phyloP scores from a whole-genome alignment of 2,797 vertebrate species.

The Enoplosus armatus region DNA sequence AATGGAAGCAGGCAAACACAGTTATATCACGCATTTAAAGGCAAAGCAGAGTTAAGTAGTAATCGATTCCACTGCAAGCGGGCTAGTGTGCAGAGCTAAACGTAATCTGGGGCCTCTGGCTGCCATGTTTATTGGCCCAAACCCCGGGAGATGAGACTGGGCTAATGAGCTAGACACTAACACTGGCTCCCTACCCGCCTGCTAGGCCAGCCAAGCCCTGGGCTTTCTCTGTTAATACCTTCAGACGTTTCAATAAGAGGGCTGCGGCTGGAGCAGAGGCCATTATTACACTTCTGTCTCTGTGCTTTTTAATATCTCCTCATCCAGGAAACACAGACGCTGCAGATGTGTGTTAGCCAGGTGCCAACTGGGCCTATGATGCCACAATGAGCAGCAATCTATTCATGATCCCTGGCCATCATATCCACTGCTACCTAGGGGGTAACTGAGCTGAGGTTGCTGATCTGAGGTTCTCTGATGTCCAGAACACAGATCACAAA shows the following conservation, averaged over 20 bases:
- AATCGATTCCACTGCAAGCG: slow-evolving; percentile 81
- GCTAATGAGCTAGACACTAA: slow-evolving; percentile 83
- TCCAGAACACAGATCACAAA: slow-evolving; percentile 8
- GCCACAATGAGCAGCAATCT: slow-evolving; percentile 64
- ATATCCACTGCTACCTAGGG: slow-evolving; percentile 45
- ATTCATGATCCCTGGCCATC: slow-evolving; percentile 53
- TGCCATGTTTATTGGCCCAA: slow-evolving; percentile 90
- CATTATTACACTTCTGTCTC: slow-evolving; percentile 84
- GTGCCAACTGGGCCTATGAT: slow-evolving; percentile 50
- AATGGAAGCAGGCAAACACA: slow-evolving; percentile 41
- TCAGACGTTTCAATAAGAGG: slow-evolving; percentile 86
- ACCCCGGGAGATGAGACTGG: slow-evolving; percentile 83
- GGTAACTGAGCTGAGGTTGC: slow-evolving; percentile 8
- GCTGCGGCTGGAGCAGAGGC: slow-evolving; percentile 71
- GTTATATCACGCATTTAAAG: slow-evolving; percentile 50
- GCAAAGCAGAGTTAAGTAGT: slow-evolving; percentile 71
- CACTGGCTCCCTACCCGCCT: slow-evolving; percentile 70
- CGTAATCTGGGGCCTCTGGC: slow-evolving; percentile 89
- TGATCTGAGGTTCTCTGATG: slow-evolving; percentile 23
- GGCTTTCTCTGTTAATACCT: slow-evolving; percentile 87
- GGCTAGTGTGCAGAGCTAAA: slow-evolving; percentile 75
- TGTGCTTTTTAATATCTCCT: slow-evolving; percentile 84
- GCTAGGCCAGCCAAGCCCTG: slow-evolving; percentile 72
- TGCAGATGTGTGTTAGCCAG: slow-evolving; percentile 68
- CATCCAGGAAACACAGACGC: slow-evolving; percentile 73